Percentiles rank a stretch among this genome's conserved stretches.
These are phyloP conservation scores for Knipowitschia caucasica DNA, from an alignment of 2,797 vertebrate genomes.

Conservation along the genomic window DNA sequence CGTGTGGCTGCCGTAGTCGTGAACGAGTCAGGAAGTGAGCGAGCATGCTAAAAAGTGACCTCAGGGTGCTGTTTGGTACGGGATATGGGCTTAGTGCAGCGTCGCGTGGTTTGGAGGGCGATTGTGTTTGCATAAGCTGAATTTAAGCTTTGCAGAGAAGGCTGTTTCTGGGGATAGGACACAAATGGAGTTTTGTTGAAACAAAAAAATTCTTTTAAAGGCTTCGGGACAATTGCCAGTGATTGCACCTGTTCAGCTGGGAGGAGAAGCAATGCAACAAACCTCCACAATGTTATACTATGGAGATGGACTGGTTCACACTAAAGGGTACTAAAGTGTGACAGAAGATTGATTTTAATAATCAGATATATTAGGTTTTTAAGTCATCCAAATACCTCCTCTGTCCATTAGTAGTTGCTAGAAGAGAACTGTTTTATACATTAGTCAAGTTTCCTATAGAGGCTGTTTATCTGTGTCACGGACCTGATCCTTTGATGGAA, in stretches of 20 bases:
- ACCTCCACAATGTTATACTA: not conserved
- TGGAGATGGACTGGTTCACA: no score
- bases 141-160: not conserved
- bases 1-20: slow-evolving; percentile 29
- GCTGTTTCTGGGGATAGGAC: not conserved
- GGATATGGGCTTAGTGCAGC: not conserved
- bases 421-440: no score
- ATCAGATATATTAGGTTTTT: no score
- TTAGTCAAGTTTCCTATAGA: no score
- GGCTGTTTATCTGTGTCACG: no score
- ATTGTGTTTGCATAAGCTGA: slow-evolving; percentile 3
- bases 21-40: slow-evolving; percentile 40
- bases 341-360: no score
- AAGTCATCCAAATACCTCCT: no score
- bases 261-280: slow-evolving; percentile 3
- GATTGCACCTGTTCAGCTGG: not conserved
- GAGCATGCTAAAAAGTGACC: slow-evolving; percentile 32
- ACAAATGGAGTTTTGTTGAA: not conserved
- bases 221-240: not conserved
- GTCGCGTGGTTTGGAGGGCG: not conserved
- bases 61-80: slow-evolving; percentile 22
- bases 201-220: no score
- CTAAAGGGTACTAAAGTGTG: no score
- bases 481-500: no score
- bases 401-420: no score